Percentiles rank a stretch among this genome's conserved stretches.
These are phyloP conservation scores for Macrobrachium rosenbergii DNA, from an alignment of 1,140 invertebrate species.

Conservation along the genomic window DNA sequence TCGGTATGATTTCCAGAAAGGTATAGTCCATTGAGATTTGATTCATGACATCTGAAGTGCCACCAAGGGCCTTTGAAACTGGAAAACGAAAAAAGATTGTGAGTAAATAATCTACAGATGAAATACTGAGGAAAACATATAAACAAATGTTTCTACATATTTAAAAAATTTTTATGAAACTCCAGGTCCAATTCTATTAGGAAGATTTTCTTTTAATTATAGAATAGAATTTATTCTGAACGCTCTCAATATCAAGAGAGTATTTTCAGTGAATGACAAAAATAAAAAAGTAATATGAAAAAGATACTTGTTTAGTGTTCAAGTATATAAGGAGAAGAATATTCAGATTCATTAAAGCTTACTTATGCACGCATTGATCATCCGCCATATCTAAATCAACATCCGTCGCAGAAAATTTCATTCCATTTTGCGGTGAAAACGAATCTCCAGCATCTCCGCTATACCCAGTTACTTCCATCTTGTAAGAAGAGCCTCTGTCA, in stretches of 20 bases:
- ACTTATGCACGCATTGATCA: slow-evolving; percentile 57
- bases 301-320: no score
- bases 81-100: neutral
- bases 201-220: no score
- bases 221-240: no score
- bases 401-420: slow-evolving; percentile 67
- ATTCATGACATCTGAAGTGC: slow-evolving; percentile 67
- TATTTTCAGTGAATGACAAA: no score
- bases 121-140: no score
- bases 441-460: slow-evolving; percentile 63
- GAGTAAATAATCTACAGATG: neutral
- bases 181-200: no score
- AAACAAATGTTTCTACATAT: no score
- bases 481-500: slow-evolving; percentile 49
- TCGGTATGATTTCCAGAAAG: slow-evolving; percentile 65
- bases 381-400: slow-evolving; percentile 67
- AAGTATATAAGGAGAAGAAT: neutral
- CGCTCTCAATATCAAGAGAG: no score
- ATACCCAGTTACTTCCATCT: slow-evolving; percentile 60
- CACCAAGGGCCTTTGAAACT: slow-evolving; percentile 67
- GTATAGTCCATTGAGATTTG: slow-evolving; percentile 68
- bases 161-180: no score
- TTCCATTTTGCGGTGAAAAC: slow-evolving; percentile 54
- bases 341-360: neutral
- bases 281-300: no score